These are phyloP conservation scores for Aphaenogaster ashmeadi DNA, from an alignment of 1,140 invertebrate species.

Conservation along the genomic window DNA sequence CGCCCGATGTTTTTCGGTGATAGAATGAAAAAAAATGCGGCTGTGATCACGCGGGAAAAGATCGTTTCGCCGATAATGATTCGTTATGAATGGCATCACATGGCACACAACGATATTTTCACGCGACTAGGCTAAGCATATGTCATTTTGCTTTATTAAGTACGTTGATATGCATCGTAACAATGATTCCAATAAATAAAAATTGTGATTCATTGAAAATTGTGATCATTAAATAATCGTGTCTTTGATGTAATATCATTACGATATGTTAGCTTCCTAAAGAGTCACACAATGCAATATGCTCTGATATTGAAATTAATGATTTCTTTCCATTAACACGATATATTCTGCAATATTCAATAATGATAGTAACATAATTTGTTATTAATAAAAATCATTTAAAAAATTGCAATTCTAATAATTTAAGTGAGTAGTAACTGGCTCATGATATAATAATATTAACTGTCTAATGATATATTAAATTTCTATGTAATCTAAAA, in stretches of 20 bases:
- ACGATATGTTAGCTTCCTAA: not conserved
- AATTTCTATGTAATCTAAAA: not conserved
- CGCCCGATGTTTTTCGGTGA: conserved; percentile 26
- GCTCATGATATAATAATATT: not conserved
- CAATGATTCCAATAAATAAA: not conserved
- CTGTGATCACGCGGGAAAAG: not conserved
- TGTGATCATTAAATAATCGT: conserved; percentile 4
- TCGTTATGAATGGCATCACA: not conserved
- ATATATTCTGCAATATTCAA: not conserved
- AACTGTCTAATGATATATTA: not conserved
- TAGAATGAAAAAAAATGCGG: not conserved
- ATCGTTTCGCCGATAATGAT: not conserved
- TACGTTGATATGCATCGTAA: not conserved
- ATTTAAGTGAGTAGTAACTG: not conserved
- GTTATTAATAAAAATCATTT: not conserved
- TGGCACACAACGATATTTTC: not conserved
- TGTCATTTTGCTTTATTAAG: not conserved
- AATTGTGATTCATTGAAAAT: not conserved
- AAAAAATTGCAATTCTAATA: not conserved
- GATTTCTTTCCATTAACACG: not conserved
- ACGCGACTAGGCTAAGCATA: not conserved
- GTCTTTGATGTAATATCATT: not conserved
- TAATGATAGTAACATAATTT: not conserved
- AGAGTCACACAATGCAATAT: not conserved
- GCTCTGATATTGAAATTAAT: not conserved